Evolutionary conservation across 2,888 invertebrate species (phyloP).

Genomic region (Lepetodrilus schrolli): DNA sequence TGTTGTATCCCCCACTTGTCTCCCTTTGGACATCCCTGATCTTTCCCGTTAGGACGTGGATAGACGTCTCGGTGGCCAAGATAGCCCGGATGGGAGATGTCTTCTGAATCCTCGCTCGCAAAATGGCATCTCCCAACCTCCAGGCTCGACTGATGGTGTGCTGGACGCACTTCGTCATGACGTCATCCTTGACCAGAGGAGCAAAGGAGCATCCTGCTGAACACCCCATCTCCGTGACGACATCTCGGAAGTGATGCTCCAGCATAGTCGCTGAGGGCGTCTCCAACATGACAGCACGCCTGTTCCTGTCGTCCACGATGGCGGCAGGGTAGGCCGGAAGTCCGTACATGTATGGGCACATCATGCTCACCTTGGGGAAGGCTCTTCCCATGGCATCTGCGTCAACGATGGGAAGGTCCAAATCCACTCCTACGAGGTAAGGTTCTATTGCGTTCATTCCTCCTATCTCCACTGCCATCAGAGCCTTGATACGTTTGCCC

Average conservation of each 20-base stretch:
- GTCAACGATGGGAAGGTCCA: constrained; percentile 65
- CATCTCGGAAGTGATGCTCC: constrained; percentile 63
- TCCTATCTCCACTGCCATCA: constrained; percentile 68
- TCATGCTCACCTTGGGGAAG: constrained; percentile 64
- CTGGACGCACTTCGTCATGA: constrained; percentile 48
- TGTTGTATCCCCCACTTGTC: constrained; percentile 65
- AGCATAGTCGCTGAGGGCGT: constrained; percentile 52
- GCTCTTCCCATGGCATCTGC: constrained; percentile 72
- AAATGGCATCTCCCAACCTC: constrained; percentile 64
- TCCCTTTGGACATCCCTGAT: constrained; percentile 58
- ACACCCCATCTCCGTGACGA: constrained; percentile 65
- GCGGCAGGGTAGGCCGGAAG: constrained; percentile 55
- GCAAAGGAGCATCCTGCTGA: constrained; percentile 50
- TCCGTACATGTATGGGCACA: constrained; percentile 63
- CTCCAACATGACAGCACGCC: constrained; percentile 54
- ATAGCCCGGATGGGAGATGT: constrained; percentile 57
- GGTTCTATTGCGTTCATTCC: constrained; percentile 69
- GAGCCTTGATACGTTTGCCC: constrained; percentile 36
- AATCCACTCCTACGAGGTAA: constrained; percentile 57
- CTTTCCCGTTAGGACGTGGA: constrained; percentile 63
- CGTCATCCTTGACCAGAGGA: constrained; percentile 45
- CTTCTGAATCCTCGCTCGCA: constrained; percentile 57
- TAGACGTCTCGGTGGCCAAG: constrained; percentile 50
- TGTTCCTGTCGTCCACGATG: constrained; percentile 58
- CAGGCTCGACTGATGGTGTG: constrained; percentile 59